phyloP scores from a whole-genome alignment of 2,113 vertebrate species.

The Lontra canadensis region DNA sequence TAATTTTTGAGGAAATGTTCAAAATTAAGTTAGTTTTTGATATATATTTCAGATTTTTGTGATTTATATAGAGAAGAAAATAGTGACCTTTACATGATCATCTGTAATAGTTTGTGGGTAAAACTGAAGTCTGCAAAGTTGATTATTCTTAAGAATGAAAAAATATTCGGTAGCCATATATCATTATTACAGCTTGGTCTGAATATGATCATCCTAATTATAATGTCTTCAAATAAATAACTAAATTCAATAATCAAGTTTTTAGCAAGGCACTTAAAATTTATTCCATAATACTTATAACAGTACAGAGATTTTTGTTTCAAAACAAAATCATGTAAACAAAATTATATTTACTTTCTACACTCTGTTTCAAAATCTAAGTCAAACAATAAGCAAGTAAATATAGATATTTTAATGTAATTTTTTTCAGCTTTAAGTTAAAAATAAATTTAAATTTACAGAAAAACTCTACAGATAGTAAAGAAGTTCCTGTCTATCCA shows the following conservation, averaged over 20 bases:
- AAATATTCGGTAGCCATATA: not conserved
- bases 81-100: not conserved
- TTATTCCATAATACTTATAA: not conserved
- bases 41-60: not conserved
- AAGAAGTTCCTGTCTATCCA: not conserved
- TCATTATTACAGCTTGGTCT: not conserved
- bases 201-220: conserved; percentile 29
- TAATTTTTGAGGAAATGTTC: conserved; percentile 2
- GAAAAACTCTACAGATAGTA: not conserved
- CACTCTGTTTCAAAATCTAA: not conserved
- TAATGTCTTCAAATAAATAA: not conserved
- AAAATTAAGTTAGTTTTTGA: not conserved
- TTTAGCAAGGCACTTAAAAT: not conserved
- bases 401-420: not conserved
- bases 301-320: not conserved
- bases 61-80: conserved; percentile 12
- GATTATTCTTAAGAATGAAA: not conserved
- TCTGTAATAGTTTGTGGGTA: not conserved
- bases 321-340: not conserved
- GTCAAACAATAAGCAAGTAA: not conserved
- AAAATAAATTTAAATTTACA: not conserved
- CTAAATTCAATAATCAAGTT: not conserved
- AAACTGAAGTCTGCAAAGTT: not conserved
- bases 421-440: not conserved
- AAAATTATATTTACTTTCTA: not conserved